Conservation (phyloP, 2,888 invertebrate genomes). For the Pandemis heparana region DNA sequence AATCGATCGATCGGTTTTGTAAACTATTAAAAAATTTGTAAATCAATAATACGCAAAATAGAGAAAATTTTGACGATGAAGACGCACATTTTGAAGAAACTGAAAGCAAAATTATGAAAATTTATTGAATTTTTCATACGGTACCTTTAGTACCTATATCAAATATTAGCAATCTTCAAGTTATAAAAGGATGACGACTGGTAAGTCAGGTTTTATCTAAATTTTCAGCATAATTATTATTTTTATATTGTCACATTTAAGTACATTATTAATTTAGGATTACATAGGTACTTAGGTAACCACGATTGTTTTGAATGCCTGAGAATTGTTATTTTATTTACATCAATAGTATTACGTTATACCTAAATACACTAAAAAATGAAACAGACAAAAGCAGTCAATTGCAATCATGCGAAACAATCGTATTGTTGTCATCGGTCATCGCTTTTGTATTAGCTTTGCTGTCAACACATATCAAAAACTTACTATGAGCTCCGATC, state of each 20-base stretch:
- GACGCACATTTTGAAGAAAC: slow-evolving; percentile 36
- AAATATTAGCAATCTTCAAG: slow-evolving; percentile 21
- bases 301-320: background rate
- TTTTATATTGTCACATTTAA: background rate
- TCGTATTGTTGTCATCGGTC: background rate
- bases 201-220: slow-evolving; percentile 59
- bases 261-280: background rate
- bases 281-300: background rate
- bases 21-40: slow-evolving; percentile 16
- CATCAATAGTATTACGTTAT: no score
- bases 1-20: slow-evolving; percentile 57
- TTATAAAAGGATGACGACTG: slow-evolving; percentile 67
- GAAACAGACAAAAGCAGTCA: background rate
- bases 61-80: slow-evolving; percentile 28
- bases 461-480: background rate
- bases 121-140: slow-evolving; percentile 66
- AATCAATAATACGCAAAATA: slow-evolving; percentile 18
- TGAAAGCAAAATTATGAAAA: slow-evolving; percentile 62
- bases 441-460: background rate
- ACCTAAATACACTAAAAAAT: background rate
- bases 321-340: background rate
- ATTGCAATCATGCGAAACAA: background rate
- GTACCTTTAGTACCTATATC: slow-evolving; percentile 41
- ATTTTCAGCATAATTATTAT: background rate
- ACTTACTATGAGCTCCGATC: background rate